Conservation (phyloP, 2,797 vertebrate genomes). For the Helarctos malayanus region DNA sequence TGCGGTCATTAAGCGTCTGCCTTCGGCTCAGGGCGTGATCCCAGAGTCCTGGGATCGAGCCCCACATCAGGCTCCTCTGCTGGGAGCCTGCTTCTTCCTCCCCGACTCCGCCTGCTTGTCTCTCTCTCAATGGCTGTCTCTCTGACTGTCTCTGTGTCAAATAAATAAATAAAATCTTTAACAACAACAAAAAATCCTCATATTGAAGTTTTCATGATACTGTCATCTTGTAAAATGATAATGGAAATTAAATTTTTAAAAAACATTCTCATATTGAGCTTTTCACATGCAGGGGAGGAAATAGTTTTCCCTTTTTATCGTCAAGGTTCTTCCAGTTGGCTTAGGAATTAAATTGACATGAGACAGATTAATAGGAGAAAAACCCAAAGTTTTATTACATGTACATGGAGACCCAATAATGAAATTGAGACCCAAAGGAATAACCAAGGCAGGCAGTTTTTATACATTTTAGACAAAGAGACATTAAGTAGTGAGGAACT, state of each 20-base stretch:
- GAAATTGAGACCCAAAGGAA: neutral
- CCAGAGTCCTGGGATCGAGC: too few relatives aligned
- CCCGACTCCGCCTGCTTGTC: too few relatives aligned
- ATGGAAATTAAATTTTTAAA: neutral
- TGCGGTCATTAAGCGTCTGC: too few relatives aligned
- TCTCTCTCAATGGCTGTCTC: too few relatives aligned
- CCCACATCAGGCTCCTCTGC: too few relatives aligned
- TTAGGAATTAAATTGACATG: neutral
- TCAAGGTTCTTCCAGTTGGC: neutral
- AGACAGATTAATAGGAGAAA: neutral
- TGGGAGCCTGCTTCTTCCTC: too few relatives aligned
- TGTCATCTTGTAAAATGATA: slow-evolving; percentile 46
- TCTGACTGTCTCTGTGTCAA: too few relatives aligned
- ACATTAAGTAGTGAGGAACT: neutral
- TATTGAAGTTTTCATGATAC: slow-evolving; percentile 32
- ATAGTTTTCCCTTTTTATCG: neutral
- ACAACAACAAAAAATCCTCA: neutral
- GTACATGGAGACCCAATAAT: neutral
- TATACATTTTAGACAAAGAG: neutral
- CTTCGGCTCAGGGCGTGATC: too few relatives aligned
- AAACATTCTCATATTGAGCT: slow-evolving; percentile 14
- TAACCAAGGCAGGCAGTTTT: neutral
- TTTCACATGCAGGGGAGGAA: neutral
- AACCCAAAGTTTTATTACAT: neutral
- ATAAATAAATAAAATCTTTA: too few relatives aligned